These are phyloP conservation scores for Drosophila recens DNA, from an alignment of 2,888 invertebrate genomes.

Conservation along the genomic window DNA sequence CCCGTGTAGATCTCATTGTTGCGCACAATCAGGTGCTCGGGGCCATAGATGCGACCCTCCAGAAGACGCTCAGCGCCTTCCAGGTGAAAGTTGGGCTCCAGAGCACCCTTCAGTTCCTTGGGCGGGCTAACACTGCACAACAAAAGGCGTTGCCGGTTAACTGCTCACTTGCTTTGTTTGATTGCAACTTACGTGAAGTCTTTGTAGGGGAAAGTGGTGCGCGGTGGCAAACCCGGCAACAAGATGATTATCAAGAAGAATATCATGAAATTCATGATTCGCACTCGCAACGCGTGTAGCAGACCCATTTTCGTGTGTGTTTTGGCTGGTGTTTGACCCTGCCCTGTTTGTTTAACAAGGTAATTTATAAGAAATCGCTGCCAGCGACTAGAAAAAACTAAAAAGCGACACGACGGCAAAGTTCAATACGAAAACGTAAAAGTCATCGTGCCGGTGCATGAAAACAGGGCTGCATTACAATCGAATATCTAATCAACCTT, in stretches of 20 bases:
- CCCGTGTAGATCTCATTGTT: constrained; percentile 93
- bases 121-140: constrained; percentile 85
- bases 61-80: constrained; percentile 89
- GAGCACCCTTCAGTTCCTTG: constrained; percentile 87
- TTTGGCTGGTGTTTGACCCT: constrained; percentile 14
- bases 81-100: constrained; percentile 88
- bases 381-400: constrained; percentile 24
- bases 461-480: constrained; percentile 48
- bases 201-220: constrained; percentile 87
- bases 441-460: constrained; percentile 68
- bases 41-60: constrained; percentile 90
- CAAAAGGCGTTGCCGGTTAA: background rate
- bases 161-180: background rate
- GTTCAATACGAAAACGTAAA: constrained; percentile 68
- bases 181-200: constrained; percentile 88
- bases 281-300: constrained; percentile 85
- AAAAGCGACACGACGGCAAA: constrained; percentile 79
- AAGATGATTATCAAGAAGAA: constrained; percentile 88
- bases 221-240: constrained; percentile 91
- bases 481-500: constrained; percentile 17
- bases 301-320: constrained; percentile 81
- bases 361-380: constrained; percentile 34
- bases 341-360: constrained; percentile 12
- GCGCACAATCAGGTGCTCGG: constrained; percentile 91
- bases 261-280: constrained; percentile 86